Percentiles rank a stretch among this genome's conserved stretches.
These are phyloP conservation scores for Oedothorax gibbosus DNA, from an alignment of 1,140 invertebrate genomes.

Conservation along the genomic window DNA sequence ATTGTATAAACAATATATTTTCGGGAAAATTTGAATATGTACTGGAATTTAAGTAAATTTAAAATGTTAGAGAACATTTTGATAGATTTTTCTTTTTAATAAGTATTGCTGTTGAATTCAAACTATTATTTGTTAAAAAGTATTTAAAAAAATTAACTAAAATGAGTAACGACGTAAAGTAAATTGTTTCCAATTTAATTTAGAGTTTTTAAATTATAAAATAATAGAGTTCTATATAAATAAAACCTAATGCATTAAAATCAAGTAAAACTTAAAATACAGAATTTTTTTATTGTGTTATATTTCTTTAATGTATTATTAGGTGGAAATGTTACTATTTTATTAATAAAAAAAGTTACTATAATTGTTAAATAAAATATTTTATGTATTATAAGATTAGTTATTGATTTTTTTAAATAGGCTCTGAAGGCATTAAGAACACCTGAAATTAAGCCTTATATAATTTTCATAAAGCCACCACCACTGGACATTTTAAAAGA, in stretches of 20 bases:
- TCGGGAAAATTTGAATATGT: too few species aligned
- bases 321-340: too few species aligned
- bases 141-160: neutral
- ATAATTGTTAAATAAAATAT: neutral
- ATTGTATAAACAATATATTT: too few species aligned
- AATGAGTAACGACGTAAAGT: neutral
- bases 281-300: neutral
- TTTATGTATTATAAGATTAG: neutral
- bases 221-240: neutral
- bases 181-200: neutral
- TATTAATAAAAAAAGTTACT: neutral
- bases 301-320: neutral
- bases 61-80: too few species aligned
- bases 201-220: too few species aligned
- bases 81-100: too few species aligned
- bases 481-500: constrained; percentile 85
- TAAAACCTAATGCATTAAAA: neutral
- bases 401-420: constrained; percentile 71
- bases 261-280: neutral
- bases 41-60: too few species aligned
- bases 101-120: neutral
- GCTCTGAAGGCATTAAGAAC: constrained; percentile 92
- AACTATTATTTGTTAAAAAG: neutral
- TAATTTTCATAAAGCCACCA: constrained; percentile 94
- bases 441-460: constrained; percentile 92